phyloP scores from a whole-genome alignment of 2,113 vertebrate genomes.

The Scophthalmus maximus region DNA sequence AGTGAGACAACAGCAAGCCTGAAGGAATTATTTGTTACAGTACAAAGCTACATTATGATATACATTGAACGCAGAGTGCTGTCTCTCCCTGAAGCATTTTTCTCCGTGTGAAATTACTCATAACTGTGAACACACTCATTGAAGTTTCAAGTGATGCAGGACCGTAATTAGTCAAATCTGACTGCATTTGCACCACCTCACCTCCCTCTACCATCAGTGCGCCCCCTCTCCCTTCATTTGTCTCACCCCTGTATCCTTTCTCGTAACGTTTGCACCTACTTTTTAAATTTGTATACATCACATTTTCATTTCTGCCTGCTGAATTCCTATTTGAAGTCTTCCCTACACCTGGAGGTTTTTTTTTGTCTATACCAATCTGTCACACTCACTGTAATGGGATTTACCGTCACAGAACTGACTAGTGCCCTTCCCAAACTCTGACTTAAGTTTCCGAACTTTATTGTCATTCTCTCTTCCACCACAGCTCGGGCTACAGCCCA shows the following conservation, averaged over 20 bases:
- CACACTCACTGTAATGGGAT: background rate
- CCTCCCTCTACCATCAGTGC: constrained; percentile 6
- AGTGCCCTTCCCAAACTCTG: background rate
- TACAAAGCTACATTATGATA: background rate
- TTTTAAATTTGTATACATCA: background rate
- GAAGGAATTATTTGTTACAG: constrained; percentile 11
- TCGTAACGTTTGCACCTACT: background rate
- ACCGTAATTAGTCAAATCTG: constrained; percentile 29
- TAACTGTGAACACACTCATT: constrained; percentile 27
- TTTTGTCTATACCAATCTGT: background rate
- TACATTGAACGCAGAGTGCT: background rate
- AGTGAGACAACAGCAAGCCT: constrained; percentile 3
- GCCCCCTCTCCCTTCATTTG: background rate
- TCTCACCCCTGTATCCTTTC: background rate
- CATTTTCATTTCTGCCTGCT: background rate
- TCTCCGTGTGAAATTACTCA: constrained; percentile 14
- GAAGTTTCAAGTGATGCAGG: constrained; percentile 34
- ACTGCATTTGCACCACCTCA: constrained; percentile 13
- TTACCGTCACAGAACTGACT: background rate
- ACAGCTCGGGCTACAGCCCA: background rate
- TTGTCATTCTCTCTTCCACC: background rate
- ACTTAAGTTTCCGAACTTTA: background rate
- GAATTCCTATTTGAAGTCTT: background rate
- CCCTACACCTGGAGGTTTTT: background rate
- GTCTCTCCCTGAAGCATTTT: constrained; percentile 22